Evolutionary conservation across 2,797 vertebrate species (phyloP).

Genomic region (Microctenopoma stevenorrisi): DNA sequence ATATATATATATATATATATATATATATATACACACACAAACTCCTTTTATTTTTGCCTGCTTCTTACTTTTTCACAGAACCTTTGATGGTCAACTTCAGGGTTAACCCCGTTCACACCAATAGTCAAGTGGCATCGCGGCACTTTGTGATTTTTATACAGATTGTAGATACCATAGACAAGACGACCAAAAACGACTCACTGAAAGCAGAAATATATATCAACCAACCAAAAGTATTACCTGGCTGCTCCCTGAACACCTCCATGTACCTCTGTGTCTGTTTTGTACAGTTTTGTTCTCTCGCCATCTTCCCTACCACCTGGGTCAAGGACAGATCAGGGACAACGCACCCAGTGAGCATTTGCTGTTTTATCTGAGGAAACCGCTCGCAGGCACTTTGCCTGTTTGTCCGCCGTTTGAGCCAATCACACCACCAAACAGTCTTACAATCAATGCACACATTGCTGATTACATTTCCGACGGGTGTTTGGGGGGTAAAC

Average conservation of each 20-base stretch:
- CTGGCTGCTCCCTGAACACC: slow-evolving; percentile 12
- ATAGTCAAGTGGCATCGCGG: neutral
- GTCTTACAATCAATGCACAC: slow-evolving; percentile 64
- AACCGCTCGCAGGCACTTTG: slow-evolving; percentile 35
- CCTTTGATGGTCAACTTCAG: neutral
- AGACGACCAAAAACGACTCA: neutral
- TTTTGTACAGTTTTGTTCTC: neutral
- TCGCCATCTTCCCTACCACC: slow-evolving; percentile 5
- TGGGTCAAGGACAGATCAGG: slow-evolving; percentile 61
- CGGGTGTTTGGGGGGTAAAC: slow-evolving; percentile 72
- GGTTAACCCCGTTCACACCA: neutral
- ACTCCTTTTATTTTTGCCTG: neutral
- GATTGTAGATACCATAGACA: neutral
- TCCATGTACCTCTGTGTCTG: neutral
- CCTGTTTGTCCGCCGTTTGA: slow-evolving; percentile 67
- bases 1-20: too few species aligned
- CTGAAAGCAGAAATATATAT: neutral
- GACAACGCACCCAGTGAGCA: slow-evolving; percentile 26
- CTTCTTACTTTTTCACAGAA: slow-evolving; percentile 3
- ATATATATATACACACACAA: too few species aligned
- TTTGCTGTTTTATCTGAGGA: slow-evolving; percentile 46
- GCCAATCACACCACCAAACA: slow-evolving; percentile 67
- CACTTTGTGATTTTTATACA: slow-evolving; percentile 1
- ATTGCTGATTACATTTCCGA: slow-evolving; percentile 70
- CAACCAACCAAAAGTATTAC: neutral